A percentile compares a stretch with the other conserved stretches of the same genome.
Conservation (phyloP, 2,113 vertebrate species). For the Panthera tigris region DNA sequence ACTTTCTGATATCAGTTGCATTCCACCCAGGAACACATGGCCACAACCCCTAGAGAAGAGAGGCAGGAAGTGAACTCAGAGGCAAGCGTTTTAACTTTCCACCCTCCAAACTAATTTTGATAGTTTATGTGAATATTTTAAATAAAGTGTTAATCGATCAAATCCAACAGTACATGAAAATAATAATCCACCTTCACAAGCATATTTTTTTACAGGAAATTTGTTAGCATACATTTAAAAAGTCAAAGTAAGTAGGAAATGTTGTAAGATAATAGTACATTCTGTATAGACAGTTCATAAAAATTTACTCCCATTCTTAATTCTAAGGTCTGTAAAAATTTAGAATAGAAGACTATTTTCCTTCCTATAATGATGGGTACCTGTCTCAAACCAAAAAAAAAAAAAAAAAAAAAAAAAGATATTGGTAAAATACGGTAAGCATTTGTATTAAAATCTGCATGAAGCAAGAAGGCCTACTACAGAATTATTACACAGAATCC, state of each 20-base stretch:
- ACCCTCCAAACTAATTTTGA: background rate
- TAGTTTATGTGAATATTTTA: background rate
- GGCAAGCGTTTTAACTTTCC: background rate
- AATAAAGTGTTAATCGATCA: background rate
- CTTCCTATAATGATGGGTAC: background rate
- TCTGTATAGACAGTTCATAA: background rate
- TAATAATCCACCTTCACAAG: background rate
- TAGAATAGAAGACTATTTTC: background rate
- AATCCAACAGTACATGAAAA: constrained; percentile 1
- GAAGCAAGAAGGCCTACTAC: background rate
- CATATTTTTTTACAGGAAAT: background rate
- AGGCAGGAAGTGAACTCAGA: background rate
- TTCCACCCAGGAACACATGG: background rate
- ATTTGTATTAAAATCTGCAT: constrained; percentile 48
- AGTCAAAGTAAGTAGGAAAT: background rate
- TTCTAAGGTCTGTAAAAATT: constrained; percentile 41
- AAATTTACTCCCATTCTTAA: background rate
- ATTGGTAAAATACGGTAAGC: constrained; percentile 8
- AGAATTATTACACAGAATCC: constrained; percentile 5
- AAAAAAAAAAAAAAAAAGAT: too few species aligned
- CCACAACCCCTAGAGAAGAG: background rate
- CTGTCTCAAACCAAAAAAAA: background rate
- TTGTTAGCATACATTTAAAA: background rate
- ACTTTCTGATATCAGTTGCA: background rate
- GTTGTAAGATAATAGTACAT: background rate